Conservation (phyloP, 2,797 vertebrate genomes). For the Allenopithecus nigroviridis region DNA sequence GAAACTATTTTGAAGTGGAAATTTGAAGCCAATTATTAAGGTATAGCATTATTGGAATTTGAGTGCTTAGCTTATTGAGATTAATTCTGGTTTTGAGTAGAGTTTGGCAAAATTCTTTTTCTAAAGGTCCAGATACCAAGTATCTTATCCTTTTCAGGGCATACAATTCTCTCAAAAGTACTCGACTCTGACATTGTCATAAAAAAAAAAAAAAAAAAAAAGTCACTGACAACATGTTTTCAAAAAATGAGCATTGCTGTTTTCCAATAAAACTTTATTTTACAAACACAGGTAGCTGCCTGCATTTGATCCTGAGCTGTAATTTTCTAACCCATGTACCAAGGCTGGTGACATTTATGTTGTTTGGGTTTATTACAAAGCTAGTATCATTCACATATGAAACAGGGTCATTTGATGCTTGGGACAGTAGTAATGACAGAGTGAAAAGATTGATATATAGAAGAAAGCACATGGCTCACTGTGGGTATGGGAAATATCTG, state of each 20-base stretch:
- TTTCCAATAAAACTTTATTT: conserved; percentile 30
- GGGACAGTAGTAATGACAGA: neutral
- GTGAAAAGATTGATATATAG: neutral
- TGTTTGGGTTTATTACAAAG: neutral
- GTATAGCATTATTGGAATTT: neutral
- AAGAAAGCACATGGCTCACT: neutral
- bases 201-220: neutral
- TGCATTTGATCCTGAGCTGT: neutral
- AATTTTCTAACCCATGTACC: neutral
- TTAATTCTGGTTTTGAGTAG: neutral
- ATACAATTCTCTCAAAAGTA: neutral
- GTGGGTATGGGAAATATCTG: neutral
- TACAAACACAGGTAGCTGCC: neutral
- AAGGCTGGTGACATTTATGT: neutral
- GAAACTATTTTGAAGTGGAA: neutral
- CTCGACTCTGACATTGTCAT: neutral
- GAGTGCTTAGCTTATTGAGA: neutral
- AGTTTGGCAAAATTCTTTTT: neutral
- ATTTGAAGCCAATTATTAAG: neutral
- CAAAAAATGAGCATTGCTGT: neutral
- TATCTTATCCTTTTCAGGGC: neutral
- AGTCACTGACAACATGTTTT: neutral
- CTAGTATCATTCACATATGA: neutral
- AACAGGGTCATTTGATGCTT: neutral
- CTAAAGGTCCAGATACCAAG: neutral